Conservation (phyloP, 2,113 vertebrate species). For the Sturnus vulgaris region DNA sequence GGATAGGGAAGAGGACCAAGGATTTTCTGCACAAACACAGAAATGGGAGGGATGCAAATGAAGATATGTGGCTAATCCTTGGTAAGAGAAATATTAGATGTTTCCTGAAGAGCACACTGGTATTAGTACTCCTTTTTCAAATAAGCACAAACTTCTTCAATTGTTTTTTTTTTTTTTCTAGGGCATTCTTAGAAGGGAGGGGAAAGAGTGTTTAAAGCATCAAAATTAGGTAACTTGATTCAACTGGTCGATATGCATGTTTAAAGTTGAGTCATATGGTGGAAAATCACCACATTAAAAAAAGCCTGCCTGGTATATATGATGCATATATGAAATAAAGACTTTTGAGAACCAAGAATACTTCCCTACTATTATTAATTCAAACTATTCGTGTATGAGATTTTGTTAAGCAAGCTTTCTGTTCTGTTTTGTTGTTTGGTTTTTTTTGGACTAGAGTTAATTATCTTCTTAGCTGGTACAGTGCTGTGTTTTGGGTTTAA, state of each 20-base stretch:
- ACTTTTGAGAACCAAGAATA: neutral
- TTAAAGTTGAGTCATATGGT: neutral
- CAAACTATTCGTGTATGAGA: neutral
- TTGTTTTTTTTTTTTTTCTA: neutral
- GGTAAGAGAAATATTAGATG: neutral
- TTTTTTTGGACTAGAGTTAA: neutral
- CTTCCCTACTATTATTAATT: neutral
- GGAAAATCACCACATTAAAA: neutral
- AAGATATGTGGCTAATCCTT: conserved; percentile 12
- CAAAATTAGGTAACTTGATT: neutral
- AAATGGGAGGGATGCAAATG: neutral
- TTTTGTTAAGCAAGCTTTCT: neutral
- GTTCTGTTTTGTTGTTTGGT: neutral
- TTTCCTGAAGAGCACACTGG: neutral
- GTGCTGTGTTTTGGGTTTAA: neutral
- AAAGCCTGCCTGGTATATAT: neutral
- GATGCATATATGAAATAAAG: neutral
- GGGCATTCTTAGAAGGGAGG: neutral
- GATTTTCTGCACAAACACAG: neutral
- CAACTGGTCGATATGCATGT: neutral
- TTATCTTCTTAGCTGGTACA: neutral
- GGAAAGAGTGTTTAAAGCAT: neutral
- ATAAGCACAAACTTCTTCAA: neutral
- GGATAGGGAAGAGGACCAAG: neutral
- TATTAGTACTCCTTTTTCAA: neutral